Conservation (phyloP, 2,888 invertebrate genomes). For the Drosophila yooni region DNA sequence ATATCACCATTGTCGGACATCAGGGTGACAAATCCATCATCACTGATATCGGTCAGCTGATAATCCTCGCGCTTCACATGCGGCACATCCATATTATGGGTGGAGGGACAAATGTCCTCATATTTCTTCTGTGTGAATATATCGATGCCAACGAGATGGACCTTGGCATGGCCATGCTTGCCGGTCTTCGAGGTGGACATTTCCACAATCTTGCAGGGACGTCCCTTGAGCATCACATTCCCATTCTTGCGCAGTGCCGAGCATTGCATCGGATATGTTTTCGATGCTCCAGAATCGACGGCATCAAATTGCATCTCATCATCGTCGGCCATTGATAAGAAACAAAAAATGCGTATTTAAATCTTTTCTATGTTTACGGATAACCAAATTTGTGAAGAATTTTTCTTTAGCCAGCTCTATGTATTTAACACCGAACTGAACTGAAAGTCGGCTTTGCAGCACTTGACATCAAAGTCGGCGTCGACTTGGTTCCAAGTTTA, state of each 20-base stretch:
- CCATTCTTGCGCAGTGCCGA: conserved; percentile 99
- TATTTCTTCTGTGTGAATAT: conserved; percentile 93
- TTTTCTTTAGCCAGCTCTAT: conserved; percentile 14
- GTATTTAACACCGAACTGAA: conserved; percentile 18
- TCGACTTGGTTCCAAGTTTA: conserved; percentile 12
- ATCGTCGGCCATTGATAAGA: conserved; percentile 55
- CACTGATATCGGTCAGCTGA: conserved; percentile 95
- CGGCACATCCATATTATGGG: conserved; percentile 99
- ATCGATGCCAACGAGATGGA: conserved; percentile 97
- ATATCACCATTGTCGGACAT: conserved; percentile 98
- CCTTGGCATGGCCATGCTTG: conserved; percentile 99
- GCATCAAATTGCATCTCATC: conserved; percentile 91
- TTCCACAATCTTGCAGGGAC: conserved; percentile 99
- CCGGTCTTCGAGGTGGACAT: conserved; percentile 99
- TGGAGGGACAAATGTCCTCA: conserved; percentile 99
- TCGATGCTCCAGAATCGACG: conserved; percentile 97
- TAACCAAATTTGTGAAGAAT: conserved; percentile 17
- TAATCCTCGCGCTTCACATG: conserved; percentile 99
- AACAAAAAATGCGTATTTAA: neutral
- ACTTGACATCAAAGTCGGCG: conserved; percentile 17
- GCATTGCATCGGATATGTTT: conserved; percentile 99
- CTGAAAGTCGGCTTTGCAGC: neutral
- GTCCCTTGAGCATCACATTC: conserved; percentile 98
- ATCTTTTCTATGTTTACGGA: conserved; percentile 10
- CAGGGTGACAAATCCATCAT: conserved; percentile 96